Percentiles rank a stretch among this genome's conserved stretches.
Evolutionary conservation across 2,797 vertebrate genomes (phyloP).

Genomic region (Danio jaintianensis): DNA sequence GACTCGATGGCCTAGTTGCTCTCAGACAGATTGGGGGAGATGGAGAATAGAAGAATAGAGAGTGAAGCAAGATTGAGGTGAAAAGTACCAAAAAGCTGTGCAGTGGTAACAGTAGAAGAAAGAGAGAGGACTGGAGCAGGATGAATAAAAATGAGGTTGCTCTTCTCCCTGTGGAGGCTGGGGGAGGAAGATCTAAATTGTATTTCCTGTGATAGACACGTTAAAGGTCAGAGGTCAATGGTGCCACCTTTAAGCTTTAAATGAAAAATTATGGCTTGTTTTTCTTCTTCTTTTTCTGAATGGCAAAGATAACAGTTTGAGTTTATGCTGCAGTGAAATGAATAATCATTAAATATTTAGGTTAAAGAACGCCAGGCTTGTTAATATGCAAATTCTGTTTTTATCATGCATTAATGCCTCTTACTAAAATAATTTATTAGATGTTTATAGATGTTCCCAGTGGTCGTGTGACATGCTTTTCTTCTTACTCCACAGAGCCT

Average conservation of each 20-base stretch:
- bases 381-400: neutral
- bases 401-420: constrained; percentile 3
- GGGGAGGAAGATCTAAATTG: constrained; percentile 37
- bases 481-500: constrained; percentile 37
- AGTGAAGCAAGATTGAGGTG: constrained; percentile 36
- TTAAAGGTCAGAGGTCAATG: constrained; percentile 41
- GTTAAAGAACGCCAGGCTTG: neutral
- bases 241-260: constrained; percentile 1
- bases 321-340: constrained; percentile 8
- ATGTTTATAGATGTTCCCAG: constrained; percentile 52
- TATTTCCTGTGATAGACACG: constrained; percentile 31
- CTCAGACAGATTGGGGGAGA: constrained; percentile 21
- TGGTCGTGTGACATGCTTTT: constrained; percentile 25
- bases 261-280: neutral
- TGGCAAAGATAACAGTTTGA: neutral
- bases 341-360: constrained; percentile 30
- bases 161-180: constrained; percentile 31
- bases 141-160: constrained; percentile 54
- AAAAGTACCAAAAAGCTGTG: constrained; percentile 29
- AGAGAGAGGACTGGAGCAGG: constrained; percentile 16
- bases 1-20: constrained; percentile 34
- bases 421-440: constrained; percentile 22
- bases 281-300: neutral
- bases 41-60: constrained; percentile 9
- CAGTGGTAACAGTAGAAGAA: constrained; percentile 37